Evolutionary conservation across 2,888 invertebrate genomes (phyloP), one percentile per base, ranked within the genome.

Genomic region (Nematopogon swammerdamellus): DNA sequence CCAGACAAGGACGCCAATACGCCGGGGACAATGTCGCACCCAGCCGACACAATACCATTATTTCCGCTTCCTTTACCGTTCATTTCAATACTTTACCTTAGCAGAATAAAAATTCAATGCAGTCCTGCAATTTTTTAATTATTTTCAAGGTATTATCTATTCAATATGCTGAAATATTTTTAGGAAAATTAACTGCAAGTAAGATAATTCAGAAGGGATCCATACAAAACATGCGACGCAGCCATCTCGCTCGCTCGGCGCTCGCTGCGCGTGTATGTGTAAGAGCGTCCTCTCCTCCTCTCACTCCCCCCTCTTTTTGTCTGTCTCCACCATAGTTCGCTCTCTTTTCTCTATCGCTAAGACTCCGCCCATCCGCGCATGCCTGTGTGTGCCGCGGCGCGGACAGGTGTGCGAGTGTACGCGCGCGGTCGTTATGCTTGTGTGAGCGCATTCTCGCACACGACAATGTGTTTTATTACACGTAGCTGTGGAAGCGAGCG

Each of bases 1-100:
- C 64, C 73, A 68, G 77, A 77, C 72, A 77, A 70, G 76, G 77
- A 77, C 75, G 73, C 71, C 70, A 68, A 72, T 63, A 72, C 69
- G 76, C 77, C 75, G 68, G 63, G 60, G 75, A 79, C 77, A 79
- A 79, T 77, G 72, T 72, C 70, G 61, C 69, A 70, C 69, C 72
- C 67, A 65, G 59, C 60, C 58, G 62, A 60, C n/a, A 36, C 36
- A 36, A 36, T 36, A 14, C 36, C 3, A 14, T 36, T 36, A 4
- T 36, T 25, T 25, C 25, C 25, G 25, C 25, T 25, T 4, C 25
- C 25, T 36, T 36, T 36, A 36, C 36, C 11, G 6, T 14, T 4
- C 14, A 3, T 14, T 36, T 14, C 36, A 14, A 36, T 8, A 8
- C 25, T 25, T 25, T 8, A 25, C n/a, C n/a, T n/a, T n/a, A n/a